Evolutionary conservation across 2,888 invertebrate species (phyloP), one percentile per base, ranked within the genome.

Genomic region (Trissonchulus latispiculum): DNA sequence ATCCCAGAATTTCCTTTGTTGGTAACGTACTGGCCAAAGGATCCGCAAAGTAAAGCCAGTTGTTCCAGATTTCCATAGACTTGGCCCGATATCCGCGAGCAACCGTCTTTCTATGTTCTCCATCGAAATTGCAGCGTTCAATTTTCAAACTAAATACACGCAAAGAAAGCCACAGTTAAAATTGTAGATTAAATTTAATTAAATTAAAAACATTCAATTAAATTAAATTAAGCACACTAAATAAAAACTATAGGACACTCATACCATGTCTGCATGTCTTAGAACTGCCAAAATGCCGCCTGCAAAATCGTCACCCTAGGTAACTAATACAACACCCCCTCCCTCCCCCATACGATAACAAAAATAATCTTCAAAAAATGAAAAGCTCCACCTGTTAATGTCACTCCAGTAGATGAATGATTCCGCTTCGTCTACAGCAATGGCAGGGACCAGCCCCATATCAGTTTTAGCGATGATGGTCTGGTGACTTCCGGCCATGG

Each of bases 381-480:
- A 73, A 28, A 76, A 75, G 73, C n/a, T 36, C 3, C 23, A 68
- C 61, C 79, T 76, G 75, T 82, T 81, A 0, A 95, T 95, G 83
- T 99, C 97, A 0, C 96, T 95, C 97, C 97, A 99, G 82, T 96
- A 99, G 62, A 87, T 83, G 73, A 80, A 78, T 36, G 89, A 88
- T 68, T 96, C 95, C 8, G 94, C 93, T 80, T 93, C 95, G 84
- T 99, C 97, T 59, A 99, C 91, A 0, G 95, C 91, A 70, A 99
- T 85, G 0, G 97, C 97, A 77, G 94, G 94, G 0, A 97, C 96
- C 83, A 96, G 95, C 0, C 93, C 92, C 23, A 97, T 85, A 78
- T 95, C 92, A 79, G 90, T 90, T 77, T 92, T 91, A 1, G 97
- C 90, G 32, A 99, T 90, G 0, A 92, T 91, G 73, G 88, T 89